Percentiles rank a stretch among this genome's conserved stretches.
Conservation (phyloP, 2,888 invertebrate species). For the Melitaea athalia region DNA sequence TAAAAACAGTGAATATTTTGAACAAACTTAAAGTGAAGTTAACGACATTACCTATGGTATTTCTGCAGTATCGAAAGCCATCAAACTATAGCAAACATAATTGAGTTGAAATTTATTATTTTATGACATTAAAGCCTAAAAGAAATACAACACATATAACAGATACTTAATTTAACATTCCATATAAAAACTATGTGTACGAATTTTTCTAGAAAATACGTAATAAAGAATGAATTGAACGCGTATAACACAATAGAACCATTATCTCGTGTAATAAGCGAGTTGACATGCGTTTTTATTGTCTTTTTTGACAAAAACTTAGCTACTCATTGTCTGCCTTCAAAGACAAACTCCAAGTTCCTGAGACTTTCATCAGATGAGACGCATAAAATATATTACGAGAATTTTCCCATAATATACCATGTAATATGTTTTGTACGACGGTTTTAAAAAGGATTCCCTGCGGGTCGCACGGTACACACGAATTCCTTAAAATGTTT, state of each 20-base stretch:
- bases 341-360: neutral
- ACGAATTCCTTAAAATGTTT: slow-evolving; percentile 1
- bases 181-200: neutral
- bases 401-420: slow-evolving; percentile 6
- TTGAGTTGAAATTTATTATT: too few relatives aligned
- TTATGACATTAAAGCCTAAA: too few relatives aligned
- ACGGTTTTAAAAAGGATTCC: neutral
- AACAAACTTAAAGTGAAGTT: too few relatives aligned
- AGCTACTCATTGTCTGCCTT: neutral
- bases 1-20: too few relatives aligned
- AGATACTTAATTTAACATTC: neutral
- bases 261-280: slow-evolving; percentile 1
- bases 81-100: too few relatives aligned
- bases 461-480: slow-evolving; percentile 6
- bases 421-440: slow-evolving; percentile 4
- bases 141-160: too few relatives aligned
- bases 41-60: too few relatives aligned
- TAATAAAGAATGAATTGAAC: neutral
- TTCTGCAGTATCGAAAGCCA: too few relatives aligned
- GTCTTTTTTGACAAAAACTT: neutral
- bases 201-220: neutral
- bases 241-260: neutral
- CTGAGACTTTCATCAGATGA: slow-evolving; percentile 9
- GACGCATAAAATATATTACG: slow-evolving; percentile 5
- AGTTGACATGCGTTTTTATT: neutral